phyloP scores from a whole-genome alignment of 2,888 invertebrate species.

The Tillus elongatus region DNA sequence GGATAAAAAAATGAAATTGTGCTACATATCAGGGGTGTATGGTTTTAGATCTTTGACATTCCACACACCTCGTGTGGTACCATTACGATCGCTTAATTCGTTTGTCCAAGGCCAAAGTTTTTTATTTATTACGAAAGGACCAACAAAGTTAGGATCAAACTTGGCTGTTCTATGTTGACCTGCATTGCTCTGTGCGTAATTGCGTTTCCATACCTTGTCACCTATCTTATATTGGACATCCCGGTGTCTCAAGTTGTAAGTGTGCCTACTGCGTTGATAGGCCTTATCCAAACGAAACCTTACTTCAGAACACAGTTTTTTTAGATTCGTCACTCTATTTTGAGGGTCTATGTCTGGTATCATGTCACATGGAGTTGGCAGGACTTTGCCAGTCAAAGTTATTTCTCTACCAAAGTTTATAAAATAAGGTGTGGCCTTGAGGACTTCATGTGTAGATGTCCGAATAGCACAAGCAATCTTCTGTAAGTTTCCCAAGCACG shows the following conservation, averaged over 20 bases:
- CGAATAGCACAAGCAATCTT: slow-evolving; percentile 16
- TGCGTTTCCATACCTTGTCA: slow-evolving; percentile 18
- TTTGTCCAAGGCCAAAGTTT: slow-evolving; percentile 10
- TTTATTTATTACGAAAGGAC: slow-evolving; percentile 16
- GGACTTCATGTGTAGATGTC: slow-evolving; percentile 16
- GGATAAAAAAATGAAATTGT: no score
- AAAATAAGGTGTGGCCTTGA: slow-evolving; percentile 16
- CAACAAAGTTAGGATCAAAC: slow-evolving; percentile 22
- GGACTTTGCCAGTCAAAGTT: no score
- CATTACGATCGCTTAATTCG: slow-evolving; percentile 9
- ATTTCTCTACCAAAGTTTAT: slow-evolving; percentile 18
- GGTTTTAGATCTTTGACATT: slow-evolving; percentile 16
- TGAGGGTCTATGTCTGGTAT: no score
- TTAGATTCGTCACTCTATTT: no score
- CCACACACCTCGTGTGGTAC: slow-evolving; percentile 12
- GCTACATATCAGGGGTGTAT: slow-evolving; percentile 8
- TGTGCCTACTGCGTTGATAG: no score
- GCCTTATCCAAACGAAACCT: no score
- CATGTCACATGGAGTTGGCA: no score
- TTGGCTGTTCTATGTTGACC: slow-evolving; percentile 20
- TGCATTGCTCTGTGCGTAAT: slow-evolving; percentile 20
- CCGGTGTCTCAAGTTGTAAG: slow-evolving; percentile 17
- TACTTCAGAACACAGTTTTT: no score
- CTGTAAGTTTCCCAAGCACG: slow-evolving; percentile 18
- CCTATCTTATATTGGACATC: slow-evolving; percentile 13